Percentiles rank a stretch among this genome's conserved stretches.
phyloP scores from a whole-genome alignment of 2,113 vertebrate genomes.

The Salvelinus namaycush region DNA sequence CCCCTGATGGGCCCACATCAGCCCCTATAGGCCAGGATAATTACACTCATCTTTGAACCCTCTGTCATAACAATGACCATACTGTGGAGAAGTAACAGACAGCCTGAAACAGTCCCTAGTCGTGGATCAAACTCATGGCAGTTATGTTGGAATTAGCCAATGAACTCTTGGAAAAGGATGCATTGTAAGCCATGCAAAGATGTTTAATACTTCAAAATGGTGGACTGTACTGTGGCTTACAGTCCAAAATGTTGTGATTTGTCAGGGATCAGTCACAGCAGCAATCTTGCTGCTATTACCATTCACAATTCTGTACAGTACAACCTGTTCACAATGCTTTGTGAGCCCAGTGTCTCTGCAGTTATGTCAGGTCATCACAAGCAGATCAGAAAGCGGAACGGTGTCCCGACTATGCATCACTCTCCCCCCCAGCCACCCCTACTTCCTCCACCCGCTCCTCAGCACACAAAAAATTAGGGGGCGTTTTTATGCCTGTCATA shows the following conservation, averaged over 20 bases:
- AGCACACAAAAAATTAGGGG: slow-evolving; percentile 47
- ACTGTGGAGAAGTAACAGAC: slow-evolving; percentile 20
- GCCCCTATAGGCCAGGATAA: slow-evolving; percentile 48
- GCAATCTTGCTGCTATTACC: neutral
- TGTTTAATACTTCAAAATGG: no score
- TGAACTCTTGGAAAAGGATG: neutral
- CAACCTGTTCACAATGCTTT: neutral
- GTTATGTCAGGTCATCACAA: neutral
- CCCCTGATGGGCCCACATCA: slow-evolving; percentile 51
- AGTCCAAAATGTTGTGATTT: neutral
- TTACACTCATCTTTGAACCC: slow-evolving; percentile 57
- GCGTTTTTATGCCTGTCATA: slow-evolving; percentile 76
- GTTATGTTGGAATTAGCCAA: neutral
- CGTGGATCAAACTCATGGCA: neutral
- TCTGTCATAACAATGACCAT: slow-evolving; percentile 46
- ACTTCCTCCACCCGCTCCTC: slow-evolving; percentile 22
- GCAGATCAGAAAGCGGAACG: neutral
- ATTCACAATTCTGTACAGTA: neutral
- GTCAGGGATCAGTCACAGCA: neutral
- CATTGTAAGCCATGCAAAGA: no score
- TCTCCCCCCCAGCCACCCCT: neutral
- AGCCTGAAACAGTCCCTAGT: slow-evolving; percentile 29
- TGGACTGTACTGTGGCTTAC: neutral
- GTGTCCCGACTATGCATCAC: slow-evolving; percentile 12
- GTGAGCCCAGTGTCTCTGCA: neutral